Evolutionary conservation across 2,113 vertebrate genomes (phyloP), one percentile per base, ranked within the genome.

Genomic region (Pterophyllum scalare): DNA sequence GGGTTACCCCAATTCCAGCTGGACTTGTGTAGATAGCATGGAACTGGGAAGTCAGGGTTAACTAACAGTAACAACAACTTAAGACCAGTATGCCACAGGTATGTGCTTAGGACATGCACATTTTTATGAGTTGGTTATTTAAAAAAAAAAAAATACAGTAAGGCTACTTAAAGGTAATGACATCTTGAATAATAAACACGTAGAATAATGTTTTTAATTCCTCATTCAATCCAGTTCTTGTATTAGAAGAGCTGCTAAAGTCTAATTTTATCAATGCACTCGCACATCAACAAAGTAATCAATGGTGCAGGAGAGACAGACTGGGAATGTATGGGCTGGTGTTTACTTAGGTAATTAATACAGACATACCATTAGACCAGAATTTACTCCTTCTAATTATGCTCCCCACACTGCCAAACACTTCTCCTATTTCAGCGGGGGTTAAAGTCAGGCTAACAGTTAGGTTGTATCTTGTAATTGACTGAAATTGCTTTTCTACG

Each of bases 231-330:
- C 17, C 26, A 20, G 11, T 8, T 52, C 67, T 81, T 76, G 61
- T 59, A 91, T 90, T 82, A 81, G 90, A 78, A 60, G 64, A 62
- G 77, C 82, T 78, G 70, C 74, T 87, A 80, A 90, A 79, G 81
- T 81, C 77, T 88, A 12, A 60, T 81, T 83, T 81, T 75, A 72
- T 72, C 5, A 78, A 20, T 26, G 26, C 22, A 26, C 75, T 54
- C 70, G 31, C 59, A 58, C 79, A 87, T 83, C 74, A 89, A 90
- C 84, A 83, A 80, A 84, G 78, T 49, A 67, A 87, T 87, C 81
- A 64, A 59, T 84, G 43, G 70, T 65, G 72, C n/a, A 9, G 28
- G 20, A 28, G 2, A 56, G n/a, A 70, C 43, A 19, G 11, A 46
- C 22, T 3, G 11, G 19, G 19, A 26, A 52, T 14, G 75, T n/a